Conservation (phyloP, 1,140 invertebrate species). For the Teleogryllus occipitalis region DNA sequence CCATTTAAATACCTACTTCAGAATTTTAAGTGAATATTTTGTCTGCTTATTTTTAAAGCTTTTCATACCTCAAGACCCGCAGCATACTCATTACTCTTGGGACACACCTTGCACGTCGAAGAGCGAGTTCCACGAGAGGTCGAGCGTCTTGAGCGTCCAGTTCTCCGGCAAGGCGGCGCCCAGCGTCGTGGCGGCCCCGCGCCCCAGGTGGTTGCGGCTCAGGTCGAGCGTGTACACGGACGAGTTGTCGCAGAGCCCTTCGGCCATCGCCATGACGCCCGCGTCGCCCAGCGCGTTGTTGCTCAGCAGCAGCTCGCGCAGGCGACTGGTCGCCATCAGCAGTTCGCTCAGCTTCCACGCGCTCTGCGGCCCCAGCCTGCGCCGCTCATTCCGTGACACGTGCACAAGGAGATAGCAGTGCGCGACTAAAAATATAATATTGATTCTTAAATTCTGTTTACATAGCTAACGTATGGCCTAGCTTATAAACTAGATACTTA, state of each 20-base stretch:
- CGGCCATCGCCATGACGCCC: neutral
- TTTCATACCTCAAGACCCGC: too few species aligned
- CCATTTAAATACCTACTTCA: too few species aligned
- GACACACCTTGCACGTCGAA: neutral
- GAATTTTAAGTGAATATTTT: too few species aligned
- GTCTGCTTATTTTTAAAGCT: too few species aligned
- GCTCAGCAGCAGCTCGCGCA: neutral
- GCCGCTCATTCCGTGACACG: too few species aligned
- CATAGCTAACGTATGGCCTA: too few species aligned
- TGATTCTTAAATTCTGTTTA: too few species aligned
- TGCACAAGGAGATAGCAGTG: too few species aligned
- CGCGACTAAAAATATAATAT: too few species aligned
- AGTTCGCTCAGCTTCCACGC: neutral
- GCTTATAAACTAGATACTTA: too few species aligned
- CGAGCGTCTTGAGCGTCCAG: neutral
- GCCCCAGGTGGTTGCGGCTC: neutral
- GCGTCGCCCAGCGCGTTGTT: neutral
- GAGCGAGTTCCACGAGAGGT: neutral
- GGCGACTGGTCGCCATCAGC: neutral
- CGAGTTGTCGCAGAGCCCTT: neutral
- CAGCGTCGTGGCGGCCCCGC: neutral
- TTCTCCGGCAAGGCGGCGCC: neutral
- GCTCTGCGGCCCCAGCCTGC: neutral
- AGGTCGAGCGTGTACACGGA: neutral
- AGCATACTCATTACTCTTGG: too few species aligned